Evolutionary conservation across 2,888 invertebrate species (phyloP).

Genomic region (Mycalesis mineus): DNA sequence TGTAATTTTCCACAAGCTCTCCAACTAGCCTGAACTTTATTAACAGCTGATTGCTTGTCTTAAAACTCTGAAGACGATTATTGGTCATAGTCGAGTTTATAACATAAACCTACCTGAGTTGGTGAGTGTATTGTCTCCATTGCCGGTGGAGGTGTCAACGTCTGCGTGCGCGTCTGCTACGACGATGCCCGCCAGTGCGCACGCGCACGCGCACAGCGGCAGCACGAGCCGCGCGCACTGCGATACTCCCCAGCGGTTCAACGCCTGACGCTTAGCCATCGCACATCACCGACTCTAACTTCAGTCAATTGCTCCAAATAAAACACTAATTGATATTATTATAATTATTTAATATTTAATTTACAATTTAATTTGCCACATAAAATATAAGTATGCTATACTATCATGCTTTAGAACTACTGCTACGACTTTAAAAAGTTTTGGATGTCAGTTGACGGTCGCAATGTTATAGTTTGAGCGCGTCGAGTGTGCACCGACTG

Average conservation of each 20-base stretch:
- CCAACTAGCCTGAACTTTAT: too few relatives aligned
- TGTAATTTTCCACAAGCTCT: too few relatives aligned
- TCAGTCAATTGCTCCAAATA: slow-evolving; percentile 28
- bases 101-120: slow-evolving; percentile 56
- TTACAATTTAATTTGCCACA: not conserved
- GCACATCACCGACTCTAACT: slow-evolving; percentile 65
- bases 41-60: too few relatives aligned
- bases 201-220: slow-evolving; percentile 67
- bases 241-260: slow-evolving; percentile 34
- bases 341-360: slow-evolving; percentile 4
- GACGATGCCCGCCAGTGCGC: slow-evolving; percentile 53
- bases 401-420: slow-evolving; percentile 10
- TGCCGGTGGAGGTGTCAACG: slow-evolving; percentile 71
- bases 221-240: slow-evolving; percentile 42
- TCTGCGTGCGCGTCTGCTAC: slow-evolving; percentile 56
- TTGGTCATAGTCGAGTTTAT: too few relatives aligned
- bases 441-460: slow-evolving; percentile 17
- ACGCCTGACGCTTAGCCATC: slow-evolving; percentile 58
- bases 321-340: slow-evolving; percentile 11
- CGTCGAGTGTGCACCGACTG: slow-evolving; percentile 33
- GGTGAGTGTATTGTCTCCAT: slow-evolving; percentile 68
- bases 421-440: slow-evolving; percentile 11
- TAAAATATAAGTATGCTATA: not conserved
- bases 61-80: too few relatives aligned
- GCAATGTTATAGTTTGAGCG: slow-evolving; percentile 34